phyloP scores from a whole-genome alignment of 1,140 invertebrate species.

The Drosophila tsacasi region DNA sequence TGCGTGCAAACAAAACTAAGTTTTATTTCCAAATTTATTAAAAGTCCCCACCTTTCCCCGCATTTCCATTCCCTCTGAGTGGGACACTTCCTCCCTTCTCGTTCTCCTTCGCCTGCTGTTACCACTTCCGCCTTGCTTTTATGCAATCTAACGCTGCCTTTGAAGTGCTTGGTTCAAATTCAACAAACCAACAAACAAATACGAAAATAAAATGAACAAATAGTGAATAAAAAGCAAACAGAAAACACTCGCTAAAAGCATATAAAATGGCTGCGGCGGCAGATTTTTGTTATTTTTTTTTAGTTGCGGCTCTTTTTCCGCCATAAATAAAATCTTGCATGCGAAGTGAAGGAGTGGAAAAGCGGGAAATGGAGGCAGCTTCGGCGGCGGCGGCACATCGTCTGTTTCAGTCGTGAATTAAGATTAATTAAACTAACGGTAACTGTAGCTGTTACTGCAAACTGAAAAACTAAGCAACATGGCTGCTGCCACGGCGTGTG shows the following conservation, averaged over 20 bases:
- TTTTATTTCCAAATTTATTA: constrained; percentile 73
- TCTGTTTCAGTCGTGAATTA: constrained; percentile 80
- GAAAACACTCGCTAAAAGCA: constrained; percentile 55
- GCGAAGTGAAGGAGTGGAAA: constrained; percentile 61
- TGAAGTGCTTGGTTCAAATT: constrained; percentile 59
- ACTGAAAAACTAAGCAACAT: constrained; percentile 72
- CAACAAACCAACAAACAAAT: constrained; percentile 27
- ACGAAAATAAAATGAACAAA: constrained; percentile 43
- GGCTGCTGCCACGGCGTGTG: constrained; percentile 46
- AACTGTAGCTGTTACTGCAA: constrained; percentile 67
- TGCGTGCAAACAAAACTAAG: constrained; percentile 47
- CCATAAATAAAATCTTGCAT: constrained; percentile 80
- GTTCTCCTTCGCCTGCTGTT: constrained; percentile 27
- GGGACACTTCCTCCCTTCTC: not conserved
- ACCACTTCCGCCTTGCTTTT: constrained; percentile 62
- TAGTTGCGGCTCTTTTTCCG: constrained; percentile 27
- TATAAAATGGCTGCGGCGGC: constrained; percentile 55
- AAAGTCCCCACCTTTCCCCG: constrained; percentile 29
- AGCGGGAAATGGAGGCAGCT: constrained; percentile 12
- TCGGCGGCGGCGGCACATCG: constrained; percentile 37
- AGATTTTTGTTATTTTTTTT: constrained; percentile 13
- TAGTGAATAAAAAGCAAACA: constrained; percentile 34
- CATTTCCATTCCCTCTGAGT: constrained; percentile 18
- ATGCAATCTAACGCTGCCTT: constrained; percentile 58
- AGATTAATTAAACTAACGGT: constrained; percentile 82